Conservation (phyloP, 2,113 vertebrate genomes). For the Porphyrio hochstetteri region DNA sequence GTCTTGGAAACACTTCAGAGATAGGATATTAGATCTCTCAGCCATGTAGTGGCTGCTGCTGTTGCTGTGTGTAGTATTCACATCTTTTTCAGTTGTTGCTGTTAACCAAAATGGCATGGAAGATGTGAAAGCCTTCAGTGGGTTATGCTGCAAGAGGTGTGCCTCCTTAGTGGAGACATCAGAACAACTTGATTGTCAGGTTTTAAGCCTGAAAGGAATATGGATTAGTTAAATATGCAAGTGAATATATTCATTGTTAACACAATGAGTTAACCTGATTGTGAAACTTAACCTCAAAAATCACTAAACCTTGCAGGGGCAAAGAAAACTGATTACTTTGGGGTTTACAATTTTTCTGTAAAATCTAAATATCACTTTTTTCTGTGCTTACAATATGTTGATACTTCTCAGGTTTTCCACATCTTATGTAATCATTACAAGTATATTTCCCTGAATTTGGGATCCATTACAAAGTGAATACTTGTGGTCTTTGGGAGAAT, state of each 20-base stretch:
- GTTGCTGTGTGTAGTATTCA: background rate
- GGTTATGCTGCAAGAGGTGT: background rate
- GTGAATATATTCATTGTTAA: background rate
- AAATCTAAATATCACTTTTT: background rate
- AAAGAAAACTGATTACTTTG: background rate
- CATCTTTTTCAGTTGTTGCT: background rate
- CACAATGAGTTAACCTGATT: background rate
- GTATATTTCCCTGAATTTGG: background rate
- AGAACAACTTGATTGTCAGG: background rate
- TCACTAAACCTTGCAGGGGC: background rate
- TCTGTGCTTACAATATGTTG: background rate
- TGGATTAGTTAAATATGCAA: background rate
- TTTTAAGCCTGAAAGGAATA: background rate
- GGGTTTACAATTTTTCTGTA: background rate
- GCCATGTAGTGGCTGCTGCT: background rate
- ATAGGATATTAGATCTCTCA: background rate
- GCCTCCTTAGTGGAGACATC: background rate
- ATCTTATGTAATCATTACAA: background rate
- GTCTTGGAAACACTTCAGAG: background rate
- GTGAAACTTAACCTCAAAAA: background rate
- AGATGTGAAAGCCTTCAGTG: background rate
- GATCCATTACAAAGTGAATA: background rate
- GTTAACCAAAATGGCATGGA: background rate
- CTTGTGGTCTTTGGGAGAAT: background rate
- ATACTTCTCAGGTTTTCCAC: background rate